A percentile compares a stretch with the other conserved stretches of the same genome.
phyloP scores from a whole-genome alignment of 2,797 vertebrate species.

The Molothrus ater region DNA sequence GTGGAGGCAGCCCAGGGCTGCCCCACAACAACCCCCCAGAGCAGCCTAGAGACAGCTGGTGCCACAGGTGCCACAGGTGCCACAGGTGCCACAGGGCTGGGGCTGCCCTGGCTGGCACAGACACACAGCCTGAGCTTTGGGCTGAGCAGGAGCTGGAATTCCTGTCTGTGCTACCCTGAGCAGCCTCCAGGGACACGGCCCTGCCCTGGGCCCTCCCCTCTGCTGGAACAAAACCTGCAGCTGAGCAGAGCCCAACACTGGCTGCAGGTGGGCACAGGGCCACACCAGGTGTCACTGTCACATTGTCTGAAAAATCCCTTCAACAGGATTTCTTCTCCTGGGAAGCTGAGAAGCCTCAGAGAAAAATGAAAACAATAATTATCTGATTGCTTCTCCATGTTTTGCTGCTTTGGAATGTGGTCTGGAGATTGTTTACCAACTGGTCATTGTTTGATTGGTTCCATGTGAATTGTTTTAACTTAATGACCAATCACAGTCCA shows the following conservation, averaged over 20 bases:
- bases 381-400: too few species aligned
- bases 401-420: too few species aligned
- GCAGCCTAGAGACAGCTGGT: background rate
- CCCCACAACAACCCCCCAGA: fast-evolving
- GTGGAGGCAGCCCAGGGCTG: background rate
- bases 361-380: too few species aligned
- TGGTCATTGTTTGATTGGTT: too few species aligned
- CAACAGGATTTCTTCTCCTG: too few species aligned
- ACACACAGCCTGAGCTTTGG: background rate
- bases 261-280: background rate
- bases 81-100: background rate
- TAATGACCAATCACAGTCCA: too few species aligned
- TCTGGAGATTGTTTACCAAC: too few species aligned
- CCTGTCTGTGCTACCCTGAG: too few species aligned
- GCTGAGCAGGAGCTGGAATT: background rate
- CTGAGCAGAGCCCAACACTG: background rate
- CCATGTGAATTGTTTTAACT: too few species aligned
- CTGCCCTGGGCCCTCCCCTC: background rate
- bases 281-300: background rate
- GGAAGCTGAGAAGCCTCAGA: too few species aligned
- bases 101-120: background rate
- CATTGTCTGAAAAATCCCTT: too few species aligned
- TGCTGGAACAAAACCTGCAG: background rate
- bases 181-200: background rate
- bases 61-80: background rate